A percentile compares a stretch with the other conserved stretches of the same genome.
Conservation (phyloP, 2,113 vertebrate species). For the Neoarius graeffei region DNA sequence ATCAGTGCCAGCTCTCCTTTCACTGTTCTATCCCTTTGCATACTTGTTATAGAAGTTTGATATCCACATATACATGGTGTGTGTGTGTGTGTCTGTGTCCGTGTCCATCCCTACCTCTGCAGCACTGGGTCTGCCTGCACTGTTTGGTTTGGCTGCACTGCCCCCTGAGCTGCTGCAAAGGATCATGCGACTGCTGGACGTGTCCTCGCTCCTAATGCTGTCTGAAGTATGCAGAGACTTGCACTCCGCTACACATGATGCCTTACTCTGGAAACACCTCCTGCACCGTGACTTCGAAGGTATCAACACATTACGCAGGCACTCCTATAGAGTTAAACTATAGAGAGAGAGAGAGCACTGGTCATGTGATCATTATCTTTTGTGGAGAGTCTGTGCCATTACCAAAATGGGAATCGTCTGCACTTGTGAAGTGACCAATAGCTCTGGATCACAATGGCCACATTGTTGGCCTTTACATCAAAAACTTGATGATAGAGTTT, state of each 20-base stretch:
- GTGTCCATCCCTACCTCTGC: neutral
- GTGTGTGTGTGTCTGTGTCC: too few species aligned
- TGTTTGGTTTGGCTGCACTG: slow-evolving; percentile 85
- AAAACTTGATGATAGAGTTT: too few species aligned
- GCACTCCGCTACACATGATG: slow-evolving; percentile 74
- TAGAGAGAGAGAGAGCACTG: neutral
- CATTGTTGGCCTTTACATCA: neutral
- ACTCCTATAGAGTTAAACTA: neutral
- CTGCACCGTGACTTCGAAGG: slow-evolving; percentile 85
- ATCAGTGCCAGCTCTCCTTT: neutral
- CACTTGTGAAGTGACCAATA: neutral
- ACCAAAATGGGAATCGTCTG: neutral
- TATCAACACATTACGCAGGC: slow-evolving; percentile 52
- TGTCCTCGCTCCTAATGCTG: slow-evolving; percentile 77
- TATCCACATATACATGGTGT: neutral
- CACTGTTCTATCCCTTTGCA: neutral
- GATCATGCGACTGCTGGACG: slow-evolving; percentile 85
- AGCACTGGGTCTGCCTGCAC: slow-evolving; percentile 89
- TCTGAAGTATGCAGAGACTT: slow-evolving; percentile 82
- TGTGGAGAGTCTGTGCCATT: neutral
- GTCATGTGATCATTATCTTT: neutral
- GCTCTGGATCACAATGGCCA: neutral
- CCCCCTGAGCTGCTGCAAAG: slow-evolving; percentile 89
- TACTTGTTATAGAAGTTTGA: neutral
- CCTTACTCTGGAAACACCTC: slow-evolving; percentile 88